Evolutionary conservation across 2,113 vertebrate species (phyloP), one percentile per base, ranked within the genome.

Genomic region (Myotis lucifugus): DNA sequence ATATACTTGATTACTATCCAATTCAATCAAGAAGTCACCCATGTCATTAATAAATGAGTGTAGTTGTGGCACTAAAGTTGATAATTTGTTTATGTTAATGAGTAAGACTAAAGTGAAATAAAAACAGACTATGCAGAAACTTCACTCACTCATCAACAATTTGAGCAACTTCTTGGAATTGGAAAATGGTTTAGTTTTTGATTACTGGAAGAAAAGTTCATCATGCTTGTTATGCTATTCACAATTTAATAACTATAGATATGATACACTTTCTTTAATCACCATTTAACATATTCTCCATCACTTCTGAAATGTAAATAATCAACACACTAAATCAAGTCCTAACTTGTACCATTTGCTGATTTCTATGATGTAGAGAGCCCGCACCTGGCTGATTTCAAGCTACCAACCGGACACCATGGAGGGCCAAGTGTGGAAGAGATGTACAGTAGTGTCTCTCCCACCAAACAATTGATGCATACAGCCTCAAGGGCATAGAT

Each of bases 201-300:
- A 91, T 77, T 88, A 52, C 29, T 18, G 7, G 50, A 59, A 84
- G n/a, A 85, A 48, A 88, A 6, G 83, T 56, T 64, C 15, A 10
- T 83, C 21, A 17, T 72, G 48, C 52, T 85, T 85, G 19, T 23
- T 70, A 86, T 82, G 54, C 15, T 88, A 29, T 10, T 89, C 74
- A 89, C 18, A 95, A 94, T 83, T 78, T 86, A 85, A 70, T 69
- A 79, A 46, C 42, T 86, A 56, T 15, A 96, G 15, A 37, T 12
- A 82, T 18, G 18, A 42, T 46, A 83, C 3, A n/a, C 29, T 92
- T 82, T 73, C 85, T 87, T 81, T 88, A 89, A 79, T 72, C 69
- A 59, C 25, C n/a, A 89, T 86, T 93, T 78, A 91, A 92, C 81
- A 93, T 83, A 79, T 84, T 92, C 72, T 85, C 42, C 76, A 93